These are phyloP conservation scores for Diadegma fenestrale DNA, from an alignment of 2,888 invertebrate genomes.

Conservation along the genomic window DNA sequence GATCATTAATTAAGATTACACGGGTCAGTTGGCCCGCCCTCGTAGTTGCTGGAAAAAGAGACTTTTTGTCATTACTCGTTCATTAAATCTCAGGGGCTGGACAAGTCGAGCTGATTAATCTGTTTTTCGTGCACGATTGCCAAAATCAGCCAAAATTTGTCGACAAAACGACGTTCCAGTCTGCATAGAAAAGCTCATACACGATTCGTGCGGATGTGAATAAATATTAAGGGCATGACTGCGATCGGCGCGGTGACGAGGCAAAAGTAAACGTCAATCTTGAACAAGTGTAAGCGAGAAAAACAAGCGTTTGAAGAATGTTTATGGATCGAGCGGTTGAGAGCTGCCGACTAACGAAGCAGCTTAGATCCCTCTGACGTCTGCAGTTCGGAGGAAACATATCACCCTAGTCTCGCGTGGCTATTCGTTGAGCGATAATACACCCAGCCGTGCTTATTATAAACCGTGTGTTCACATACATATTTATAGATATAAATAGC, in stretches of 20 bases:
- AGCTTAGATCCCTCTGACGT: conserved; percentile 60
- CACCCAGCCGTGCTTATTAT: conserved; percentile 54
- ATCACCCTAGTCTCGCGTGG: conserved; percentile 41
- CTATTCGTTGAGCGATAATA: conserved; percentile 27
- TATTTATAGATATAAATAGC: conserved; percentile 10
- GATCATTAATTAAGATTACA: conserved; percentile 79
- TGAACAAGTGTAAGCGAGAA: conserved; percentile 27
- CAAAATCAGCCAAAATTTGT: background rate
- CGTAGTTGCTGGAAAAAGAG: conserved; percentile 23
- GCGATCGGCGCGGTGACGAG: conserved; percentile 51
- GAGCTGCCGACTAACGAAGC: conserved; percentile 61
- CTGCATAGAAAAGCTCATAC: background rate
- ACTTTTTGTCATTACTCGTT: conserved; percentile 11
- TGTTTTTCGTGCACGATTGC: background rate
- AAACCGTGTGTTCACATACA: conserved; percentile 26
- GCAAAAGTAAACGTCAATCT: conserved; percentile 43
- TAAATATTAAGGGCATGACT: conserved; percentile 45
- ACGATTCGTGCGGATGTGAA: conserved; percentile 3
- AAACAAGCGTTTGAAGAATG: conserved; percentile 33
- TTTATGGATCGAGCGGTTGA: conserved; percentile 26
- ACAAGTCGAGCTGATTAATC: background rate
- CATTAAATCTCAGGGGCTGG: conserved; percentile 1
- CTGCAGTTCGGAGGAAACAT: conserved; percentile 35
- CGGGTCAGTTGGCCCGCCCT: conserved; percentile 70
- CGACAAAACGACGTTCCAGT: background rate